Evolutionary conservation across 2,113 vertebrate species (phyloP).

Genomic region (Phalacrocorax carbo): DNA sequence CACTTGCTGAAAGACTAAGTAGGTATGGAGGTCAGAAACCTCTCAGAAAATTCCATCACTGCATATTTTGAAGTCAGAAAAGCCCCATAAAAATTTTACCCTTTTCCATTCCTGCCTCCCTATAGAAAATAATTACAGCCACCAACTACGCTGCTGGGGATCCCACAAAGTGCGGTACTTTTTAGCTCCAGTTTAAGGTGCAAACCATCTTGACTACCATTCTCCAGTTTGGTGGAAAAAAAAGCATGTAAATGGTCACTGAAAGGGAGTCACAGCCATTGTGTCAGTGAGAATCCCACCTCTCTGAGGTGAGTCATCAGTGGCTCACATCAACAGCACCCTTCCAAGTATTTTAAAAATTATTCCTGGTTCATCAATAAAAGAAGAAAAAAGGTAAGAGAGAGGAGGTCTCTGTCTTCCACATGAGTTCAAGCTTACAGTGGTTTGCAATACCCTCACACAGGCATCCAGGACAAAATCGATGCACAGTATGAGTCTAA

Average conservation of each 20-base stretch:
- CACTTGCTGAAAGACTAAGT: not conserved
- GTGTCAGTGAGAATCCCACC: not conserved
- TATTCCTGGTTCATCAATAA: not conserved
- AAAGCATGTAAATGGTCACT: not conserved
- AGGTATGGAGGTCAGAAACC: not conserved
- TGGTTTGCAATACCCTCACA: not conserved
- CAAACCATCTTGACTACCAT: not conserved
- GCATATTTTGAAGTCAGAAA: not conserved
- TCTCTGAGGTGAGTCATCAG: not conserved
- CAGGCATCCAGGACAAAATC: not conserved
- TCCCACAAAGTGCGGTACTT: not conserved
- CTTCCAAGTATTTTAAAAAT: not conserved
- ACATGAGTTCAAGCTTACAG: not conserved
- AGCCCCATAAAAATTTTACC: not conserved
- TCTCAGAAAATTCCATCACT: not conserved
- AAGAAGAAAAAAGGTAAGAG: not conserved
- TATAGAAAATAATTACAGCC: not conserved
- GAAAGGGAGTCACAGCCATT: not conserved
- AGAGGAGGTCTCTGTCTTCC: not conserved
- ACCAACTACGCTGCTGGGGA: not conserved
- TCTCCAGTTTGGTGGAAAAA: rapidly evolving
- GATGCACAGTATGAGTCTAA: not conserved
- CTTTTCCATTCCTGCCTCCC: not conserved
- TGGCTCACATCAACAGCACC: not conserved
- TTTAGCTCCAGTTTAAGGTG: not conserved